phyloP scores from a whole-genome alignment of 35 echinoderm and acorn worm genomes.

The Eucidaris tribuloides region DNA sequence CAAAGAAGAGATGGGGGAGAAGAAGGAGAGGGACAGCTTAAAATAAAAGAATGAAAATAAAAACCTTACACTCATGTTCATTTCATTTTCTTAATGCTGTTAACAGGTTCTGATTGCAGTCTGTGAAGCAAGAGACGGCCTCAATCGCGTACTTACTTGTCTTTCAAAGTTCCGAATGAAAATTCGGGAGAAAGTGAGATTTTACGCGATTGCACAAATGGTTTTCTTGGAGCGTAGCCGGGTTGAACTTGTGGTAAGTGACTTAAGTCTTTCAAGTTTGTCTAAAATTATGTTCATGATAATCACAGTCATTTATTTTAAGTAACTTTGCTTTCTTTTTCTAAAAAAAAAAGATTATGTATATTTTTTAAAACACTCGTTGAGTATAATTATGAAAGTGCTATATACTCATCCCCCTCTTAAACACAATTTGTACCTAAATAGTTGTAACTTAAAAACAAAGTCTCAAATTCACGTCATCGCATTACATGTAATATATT shows the following conservation, averaged over 20 bases:
- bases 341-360: too few relatives aligned
- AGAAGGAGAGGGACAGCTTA: neutral
- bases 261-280: too few relatives aligned
- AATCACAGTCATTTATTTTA: too few relatives aligned
- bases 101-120: constrained; percentile 53
- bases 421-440: too few relatives aligned
- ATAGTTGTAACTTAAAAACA: too few relatives aligned
- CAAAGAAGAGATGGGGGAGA: neutral
- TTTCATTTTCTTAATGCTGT: neutral
- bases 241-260: constrained; percentile 77
- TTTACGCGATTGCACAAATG: constrained; percentile 83
- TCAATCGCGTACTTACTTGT: constrained; percentile 62
- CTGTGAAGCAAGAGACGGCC: constrained; percentile 58
- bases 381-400: too few relatives aligned
- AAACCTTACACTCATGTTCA: neutral
- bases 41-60: neutral
- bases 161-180: constrained; percentile 49
- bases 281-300: too few relatives aligned
- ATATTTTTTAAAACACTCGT: too few relatives aligned
- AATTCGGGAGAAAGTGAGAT: constrained; percentile 82
- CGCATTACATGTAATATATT: too few relatives aligned
- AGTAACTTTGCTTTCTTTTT: too few relatives aligned
- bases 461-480: too few relatives aligned
- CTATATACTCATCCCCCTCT: too few relatives aligned
- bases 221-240: constrained; percentile 49